Percentiles rank a stretch among this genome's conserved stretches.
phyloP scores from a whole-genome alignment of 1,140 invertebrate species.

The Propsilocerus akamusi region DNA sequence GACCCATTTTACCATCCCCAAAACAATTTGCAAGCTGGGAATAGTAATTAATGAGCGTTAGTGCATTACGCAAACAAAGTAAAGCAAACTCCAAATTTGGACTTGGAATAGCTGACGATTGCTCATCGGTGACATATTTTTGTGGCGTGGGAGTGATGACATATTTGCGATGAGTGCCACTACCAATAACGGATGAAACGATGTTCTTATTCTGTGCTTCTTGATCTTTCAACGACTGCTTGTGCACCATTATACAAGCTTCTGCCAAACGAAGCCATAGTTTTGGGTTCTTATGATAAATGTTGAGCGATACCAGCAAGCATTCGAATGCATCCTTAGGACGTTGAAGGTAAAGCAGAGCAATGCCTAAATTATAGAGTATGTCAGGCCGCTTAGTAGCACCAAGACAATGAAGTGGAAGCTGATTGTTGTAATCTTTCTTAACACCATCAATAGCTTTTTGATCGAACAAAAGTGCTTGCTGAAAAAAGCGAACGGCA shows the following conservation, averaged over 20 bases:
- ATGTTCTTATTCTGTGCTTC: slow-evolving; percentile 32
- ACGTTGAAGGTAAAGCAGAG: slow-evolving; percentile 62
- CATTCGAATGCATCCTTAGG: slow-evolving; percentile 76
- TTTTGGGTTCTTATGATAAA: slow-evolving; percentile 70
- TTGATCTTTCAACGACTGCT: slow-evolving; percentile 34
- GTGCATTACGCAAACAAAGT: slow-evolving; percentile 71
- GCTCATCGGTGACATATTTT: slow-evolving; percentile 30
- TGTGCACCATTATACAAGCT: slow-evolving; percentile 62
- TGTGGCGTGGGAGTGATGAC: slow-evolving; percentile 34
- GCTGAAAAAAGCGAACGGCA: slow-evolving; percentile 66
- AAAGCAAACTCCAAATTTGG: slow-evolving; percentile 79
- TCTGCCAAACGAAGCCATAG: slow-evolving; percentile 87
- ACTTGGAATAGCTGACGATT: slow-evolving; percentile 64
- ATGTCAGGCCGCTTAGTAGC: slow-evolving; percentile 55
- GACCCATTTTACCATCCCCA: slow-evolving; percentile 12
- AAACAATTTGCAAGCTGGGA: slow-evolving; percentile 9
- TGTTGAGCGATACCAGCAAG: slow-evolving; percentile 69
- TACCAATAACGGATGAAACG: slow-evolving; percentile 39
- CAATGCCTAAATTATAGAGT: slow-evolving; percentile 81
- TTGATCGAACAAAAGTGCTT: slow-evolving; percentile 66
- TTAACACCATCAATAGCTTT: slow-evolving; percentile 29
- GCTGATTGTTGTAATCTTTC: slow-evolving; percentile 6
- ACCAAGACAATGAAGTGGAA: slow-evolving; percentile 14
- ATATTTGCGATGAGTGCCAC: slow-evolving; percentile 42
- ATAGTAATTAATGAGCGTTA: slow-evolving; percentile 28